phyloP scores from a whole-genome alignment of 2,888 invertebrate species.

The Homarus gammarus region DNA sequence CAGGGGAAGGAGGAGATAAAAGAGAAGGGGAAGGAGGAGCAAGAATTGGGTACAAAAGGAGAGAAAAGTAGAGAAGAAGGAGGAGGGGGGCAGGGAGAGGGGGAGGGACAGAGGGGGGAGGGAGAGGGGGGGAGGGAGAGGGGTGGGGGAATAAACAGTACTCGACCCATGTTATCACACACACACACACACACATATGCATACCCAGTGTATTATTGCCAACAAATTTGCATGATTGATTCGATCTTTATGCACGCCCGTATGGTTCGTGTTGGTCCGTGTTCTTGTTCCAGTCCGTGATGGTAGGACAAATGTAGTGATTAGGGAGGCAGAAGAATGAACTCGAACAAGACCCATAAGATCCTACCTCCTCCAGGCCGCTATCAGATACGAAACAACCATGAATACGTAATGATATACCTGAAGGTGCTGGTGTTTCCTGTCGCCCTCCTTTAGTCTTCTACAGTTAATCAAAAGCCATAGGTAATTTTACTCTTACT shows the following conservation, averaged over 20 bases:
- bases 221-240: conserved; percentile 59
- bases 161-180: conserved; percentile 21
- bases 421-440: too few relatives aligned
- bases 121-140: conserved; percentile 5
- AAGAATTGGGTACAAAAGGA: too few relatives aligned
- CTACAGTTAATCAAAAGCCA: too few relatives aligned
- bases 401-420: conserved; percentile 10
- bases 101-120: background rate
- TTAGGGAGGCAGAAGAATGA: conserved; percentile 28
- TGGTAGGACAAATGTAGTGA: conserved; percentile 14
- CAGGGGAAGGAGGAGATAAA: too few relatives aligned
- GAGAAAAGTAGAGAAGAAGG: background rate
- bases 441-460: too few relatives aligned
- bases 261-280: conserved; percentile 38
- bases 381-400: background rate
- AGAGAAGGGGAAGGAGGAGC: too few relatives aligned
- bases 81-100: background rate
- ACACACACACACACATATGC: conserved; percentile 33
- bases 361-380: background rate
- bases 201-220: conserved; percentile 35
- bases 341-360: background rate
- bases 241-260: conserved; percentile 50
- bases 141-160: conserved; percentile 24
- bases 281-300: conserved; percentile 37
- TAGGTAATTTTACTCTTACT: too few relatives aligned